Percentiles rank a stretch among this genome's conserved stretches.
Evolutionary conservation across 2,113 vertebrate species (phyloP).

Genomic region (Mus pahari): DNA sequence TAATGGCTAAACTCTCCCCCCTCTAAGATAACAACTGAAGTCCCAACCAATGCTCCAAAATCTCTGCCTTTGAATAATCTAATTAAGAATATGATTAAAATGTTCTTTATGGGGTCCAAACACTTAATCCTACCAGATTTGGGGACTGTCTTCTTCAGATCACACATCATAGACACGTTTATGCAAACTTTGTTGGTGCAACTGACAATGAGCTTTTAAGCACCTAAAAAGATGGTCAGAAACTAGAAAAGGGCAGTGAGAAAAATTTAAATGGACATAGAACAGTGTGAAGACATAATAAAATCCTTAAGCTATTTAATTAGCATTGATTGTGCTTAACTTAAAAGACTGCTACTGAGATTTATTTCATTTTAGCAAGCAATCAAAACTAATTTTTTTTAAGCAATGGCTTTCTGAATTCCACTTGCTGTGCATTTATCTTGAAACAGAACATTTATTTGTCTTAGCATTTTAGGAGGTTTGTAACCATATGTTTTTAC

Average conservation of each 20-base stretch:
- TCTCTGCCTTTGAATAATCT: background rate
- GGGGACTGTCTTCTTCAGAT: background rate
- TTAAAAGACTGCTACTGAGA: constrained; percentile 9
- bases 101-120: background rate
- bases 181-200: background rate
- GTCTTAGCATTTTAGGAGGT: constrained; percentile 8
- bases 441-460: constrained; percentile 41
- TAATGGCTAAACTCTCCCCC: background rate
- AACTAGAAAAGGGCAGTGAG: background rate
- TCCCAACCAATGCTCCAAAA: background rate
- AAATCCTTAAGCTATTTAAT: background rate
- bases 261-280: background rate
- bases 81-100: background rate
- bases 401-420: background rate
- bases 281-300: background rate
- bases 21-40: background rate
- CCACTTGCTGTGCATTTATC: background rate
- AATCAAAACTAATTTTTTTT: background rate
- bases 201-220: background rate
- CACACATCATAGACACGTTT: background rate
- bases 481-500: background rate
- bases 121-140: background rate
- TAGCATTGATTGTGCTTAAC: constrained; percentile 1
- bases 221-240: background rate
- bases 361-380: constrained; percentile 48